A percentile compares a stretch with the other conserved stretches of the same genome.
These are phyloP conservation scores for Pogonocherus hispidulus DNA, from an alignment of 2,888 invertebrate genomes.

Conservation along the genomic window DNA sequence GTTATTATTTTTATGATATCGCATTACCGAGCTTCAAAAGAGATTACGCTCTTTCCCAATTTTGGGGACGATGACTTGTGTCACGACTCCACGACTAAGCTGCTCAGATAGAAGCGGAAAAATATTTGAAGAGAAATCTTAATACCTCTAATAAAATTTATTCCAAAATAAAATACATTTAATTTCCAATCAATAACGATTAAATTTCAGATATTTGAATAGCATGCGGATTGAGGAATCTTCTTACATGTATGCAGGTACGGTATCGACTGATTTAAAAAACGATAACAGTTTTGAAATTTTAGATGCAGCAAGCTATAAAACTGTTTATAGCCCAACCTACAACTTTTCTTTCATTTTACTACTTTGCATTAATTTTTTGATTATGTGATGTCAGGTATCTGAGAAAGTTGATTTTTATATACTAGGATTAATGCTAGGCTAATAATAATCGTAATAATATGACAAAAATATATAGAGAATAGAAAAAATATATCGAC, in stretches of 20 bases:
- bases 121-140: conserved; percentile 16
- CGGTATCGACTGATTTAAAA: background rate
- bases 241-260: background rate
- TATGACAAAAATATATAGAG: no score
- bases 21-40: conserved; percentile 12
- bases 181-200: background rate
- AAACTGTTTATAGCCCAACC: background rate
- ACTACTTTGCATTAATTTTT: no score
- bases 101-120: conserved; percentile 14
- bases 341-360: no score
- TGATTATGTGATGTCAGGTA: no score
- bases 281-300: conserved; percentile 1
- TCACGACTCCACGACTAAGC: conserved; percentile 26
- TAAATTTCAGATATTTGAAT: background rate
- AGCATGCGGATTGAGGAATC: background rate
- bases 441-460: no score
- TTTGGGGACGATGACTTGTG: conserved; percentile 19
- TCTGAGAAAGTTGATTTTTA: no score
- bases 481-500: no score
- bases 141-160: conserved; percentile 3
- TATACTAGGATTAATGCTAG: no score
- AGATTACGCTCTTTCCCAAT: conserved; percentile 2
- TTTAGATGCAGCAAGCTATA: background rate
- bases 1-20: conserved; percentile 22
- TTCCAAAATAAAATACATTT: background rate